Base-by-base conservation (phyloP, 2,113 vertebrate genomes). In the Megaleporinus macrocephalus region DNA sequence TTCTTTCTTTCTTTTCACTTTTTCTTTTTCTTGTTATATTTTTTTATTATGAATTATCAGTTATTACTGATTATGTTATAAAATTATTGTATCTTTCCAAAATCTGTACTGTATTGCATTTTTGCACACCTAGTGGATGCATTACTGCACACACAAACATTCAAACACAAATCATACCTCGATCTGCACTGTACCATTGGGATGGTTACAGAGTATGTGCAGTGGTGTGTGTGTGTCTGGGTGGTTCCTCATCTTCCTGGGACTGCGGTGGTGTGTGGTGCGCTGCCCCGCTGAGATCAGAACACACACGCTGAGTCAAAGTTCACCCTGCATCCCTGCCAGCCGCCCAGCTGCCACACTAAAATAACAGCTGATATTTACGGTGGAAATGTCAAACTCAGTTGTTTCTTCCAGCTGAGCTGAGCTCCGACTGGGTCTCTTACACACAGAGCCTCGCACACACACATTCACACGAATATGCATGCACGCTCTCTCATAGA, bases 341-440 rank as follows among this genome's bases (percentile, higher is more conserved):
- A 76, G 78, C 74, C 44, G 65, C 77, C 80, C 83, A 86, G 80
- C 85, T 86, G 87, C 81, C 83, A 78, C 81, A 83, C 78, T 68
- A 84, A 85, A 84, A 86, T 83, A 85, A 84, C 71, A 84, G 85
- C 74, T 88, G 87, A 86, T 88, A 88, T 88, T 86, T 88, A 82
- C 80, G 22, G 69, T 85, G 84, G 78, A 88, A 88, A 88, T 86
- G 87, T 88, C 87, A 88, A 78, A 80, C 83, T 33, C 77, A 81
- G 83, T 86, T 82, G 80, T 81, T 86, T 83, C 83, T 80, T 84
- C 87, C 83, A 83, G 83, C 85, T 78, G 85, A 81, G 85, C 27
- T 59, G 80, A 83, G 78, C 80, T 57, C 59, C 47, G 26, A 81
- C 79, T 71, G 75, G 85, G 72, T 79, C 68, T 71, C 81, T 36